Evolutionary conservation across 2,797 vertebrate genomes (phyloP).

Genomic region (Nasua narica): DNA sequence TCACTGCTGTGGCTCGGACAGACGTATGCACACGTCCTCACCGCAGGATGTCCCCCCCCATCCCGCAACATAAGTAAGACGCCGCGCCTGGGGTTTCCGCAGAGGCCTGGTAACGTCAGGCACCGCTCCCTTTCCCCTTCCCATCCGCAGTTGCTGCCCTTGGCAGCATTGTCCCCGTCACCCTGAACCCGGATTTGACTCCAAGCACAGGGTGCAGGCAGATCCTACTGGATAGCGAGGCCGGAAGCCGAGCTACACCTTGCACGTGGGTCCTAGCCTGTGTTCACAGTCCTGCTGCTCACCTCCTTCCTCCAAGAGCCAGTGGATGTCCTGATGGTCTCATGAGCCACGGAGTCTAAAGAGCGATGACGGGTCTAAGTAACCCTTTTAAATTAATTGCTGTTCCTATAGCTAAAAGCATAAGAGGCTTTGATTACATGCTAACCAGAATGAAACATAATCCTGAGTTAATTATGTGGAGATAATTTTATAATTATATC

Average conservation of each 20-base stretch:
- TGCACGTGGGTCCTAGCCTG: background rate
- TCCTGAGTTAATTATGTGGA: slow-evolving; percentile 88
- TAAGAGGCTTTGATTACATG: slow-evolving; percentile 88
- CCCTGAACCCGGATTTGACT: background rate
- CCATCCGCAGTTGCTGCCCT: rapidly evolving
- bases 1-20: background rate
- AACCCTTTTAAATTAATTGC: slow-evolving; percentile 86
- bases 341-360: slow-evolving; percentile 65
- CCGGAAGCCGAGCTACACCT: background rate
- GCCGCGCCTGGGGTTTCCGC: background rate
- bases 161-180: rapidly evolving
- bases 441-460: slow-evolving; percentile 87
- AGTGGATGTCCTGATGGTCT: background rate
- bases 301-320: background rate
- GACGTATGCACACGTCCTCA: rapidly evolving
- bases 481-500: slow-evolving; percentile 90
- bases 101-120: background rate
- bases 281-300: background rate
- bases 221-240: rapidly evolving
- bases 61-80: background rate
- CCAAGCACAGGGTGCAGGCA: background rate
- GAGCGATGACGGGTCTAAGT: slow-evolving; percentile 72
- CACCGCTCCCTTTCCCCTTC: background rate
- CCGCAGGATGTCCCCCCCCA: background rate
- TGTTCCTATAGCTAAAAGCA: slow-evolving; percentile 87